Evolutionary conservation across 2,888 invertebrate species (phyloP), one percentile per base, ranked within the genome.

Genomic region (Polydrusus cervinus): DNA sequence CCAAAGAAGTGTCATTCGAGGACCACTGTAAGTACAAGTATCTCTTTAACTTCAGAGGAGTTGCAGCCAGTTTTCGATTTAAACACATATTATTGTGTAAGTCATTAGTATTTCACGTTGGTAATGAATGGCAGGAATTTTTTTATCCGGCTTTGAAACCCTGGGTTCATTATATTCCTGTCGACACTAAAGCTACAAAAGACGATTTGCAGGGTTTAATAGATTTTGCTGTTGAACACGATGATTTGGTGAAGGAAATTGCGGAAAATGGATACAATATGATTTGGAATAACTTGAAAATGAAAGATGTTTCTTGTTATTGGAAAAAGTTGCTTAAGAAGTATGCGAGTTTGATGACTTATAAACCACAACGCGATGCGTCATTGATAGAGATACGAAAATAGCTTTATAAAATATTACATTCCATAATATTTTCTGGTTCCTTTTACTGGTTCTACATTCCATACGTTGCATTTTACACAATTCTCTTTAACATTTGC

Each of bases 21-120:
- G 93, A 95, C 11, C 98, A 98, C 86, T 99, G 98, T 87, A 91
- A 92, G 86, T 98, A 93, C 87, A 97, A 96, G 87, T 98, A 96
- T 86, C 89, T 98, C 49, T 98, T 98, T 85, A 99, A 99, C 89
- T 98, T 96, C 85, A 92, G 98, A 79, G 98, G 98, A 1, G 98
- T 99, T 0, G 98, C 98, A 2, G 98, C 98, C 10, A 98, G 97
- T 86, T 99, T 99, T 84, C 91, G 98, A n/a, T 92, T 97, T 68
- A 98, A 98, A 85, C 98, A 98, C 88, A 89, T 99, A 51, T 96
- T 98, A 83, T 88, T 98, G 0, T 99, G 98, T 85, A 93, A 93
- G 81, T 97, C 97, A 0, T 87, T 98, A 47, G 95, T 99, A 0
- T 96, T 98, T 83, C 98, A 98, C 86, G 97, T 98, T 1, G 98